Base-by-base conservation (phyloP, 1,140 invertebrate genomes). In the Anagrus nilaparvatae region DNA sequence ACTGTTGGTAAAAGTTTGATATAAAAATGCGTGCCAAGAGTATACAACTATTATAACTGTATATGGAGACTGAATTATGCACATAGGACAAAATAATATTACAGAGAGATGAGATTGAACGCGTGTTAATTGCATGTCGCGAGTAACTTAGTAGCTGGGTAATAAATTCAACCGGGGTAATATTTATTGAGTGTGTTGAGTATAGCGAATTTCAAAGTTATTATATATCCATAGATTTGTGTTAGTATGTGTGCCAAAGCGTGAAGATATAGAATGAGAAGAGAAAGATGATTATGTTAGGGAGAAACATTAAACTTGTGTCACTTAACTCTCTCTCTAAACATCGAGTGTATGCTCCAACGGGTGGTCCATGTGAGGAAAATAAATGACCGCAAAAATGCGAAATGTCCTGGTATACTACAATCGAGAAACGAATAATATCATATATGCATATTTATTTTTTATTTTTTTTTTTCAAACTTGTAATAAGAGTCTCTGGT, bases 81-180 rank as follows among this genome's bases (percentile, higher is more conserved):
- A n/a, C n/a, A n/a, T n/a, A n/a, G n/a, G n/a, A n/a, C n/a, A n/a
- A n/a, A n/a, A n/a, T n/a, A n/a, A n/a, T n/a, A n/a, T n/a, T n/a
- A n/a, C n/a, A n/a, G n/a, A n/a, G n/a, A 19, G 5, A 14, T 13
- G 44, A 46, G 35, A 43, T 47, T 40, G 35, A 47, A 20, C 41
- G 39, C 30, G 50, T 48, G 54, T 57, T 57, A 51, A 61, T 61
- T 58, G 54, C 51, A 49, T 49, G 53, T 59, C 53, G 44, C 51
- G 44, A 52, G 54, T 43, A 54, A 55, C 54, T 57, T 58, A 59
- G 53, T 54, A 53, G 51, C 47, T 46, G 42, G 43, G 52, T 54
- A 54, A 63, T 63, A 63, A 63, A 65, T 63, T 60, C 54, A 62
- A 51, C 47, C n/a, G n/a, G 47, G 41, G 43, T 49, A 52, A 65